Evolutionary conservation across 2,888 invertebrate species (phyloP).

Genomic region (Oscheius sp.): DNA sequence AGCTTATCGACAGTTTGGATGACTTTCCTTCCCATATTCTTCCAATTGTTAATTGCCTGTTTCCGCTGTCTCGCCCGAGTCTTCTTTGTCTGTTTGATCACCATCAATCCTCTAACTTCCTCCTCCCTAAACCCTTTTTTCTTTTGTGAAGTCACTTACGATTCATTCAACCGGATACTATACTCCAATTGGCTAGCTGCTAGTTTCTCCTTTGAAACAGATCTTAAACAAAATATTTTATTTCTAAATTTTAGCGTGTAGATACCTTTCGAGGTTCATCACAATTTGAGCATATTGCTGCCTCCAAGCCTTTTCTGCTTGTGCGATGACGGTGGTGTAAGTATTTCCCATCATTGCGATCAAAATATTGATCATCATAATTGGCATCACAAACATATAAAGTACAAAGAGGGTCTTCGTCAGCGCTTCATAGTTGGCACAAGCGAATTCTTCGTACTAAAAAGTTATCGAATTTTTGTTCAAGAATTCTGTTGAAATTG

Average conservation of each 20-base stretch:
- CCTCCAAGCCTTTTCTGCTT: slow-evolving; percentile 98
- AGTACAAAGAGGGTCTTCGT: slow-evolving; percentile 94
- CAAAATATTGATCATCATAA: slow-evolving; percentile 87
- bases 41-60: slow-evolving; percentile 95
- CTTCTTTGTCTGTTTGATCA: slow-evolving; percentile 95
- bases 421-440: slow-evolving; percentile 88
- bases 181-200: slow-evolving; percentile 92
- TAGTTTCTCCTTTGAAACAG: slow-evolving; percentile 87
- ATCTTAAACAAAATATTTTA: no score
- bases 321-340: slow-evolving; percentile 94
- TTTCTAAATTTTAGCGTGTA: no score
- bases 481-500: no score
- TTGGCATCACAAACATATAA: slow-evolving; percentile 97
- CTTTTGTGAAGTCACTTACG: background rate
- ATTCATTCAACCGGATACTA: slow-evolving; percentile 77
- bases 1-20: slow-evolving; percentile 66
- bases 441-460: slow-evolving; percentile 89
- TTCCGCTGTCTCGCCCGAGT: slow-evolving; percentile 94
- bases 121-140: slow-evolving; percentile 6
- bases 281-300: slow-evolving; percentile 99
- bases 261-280: slow-evolving; percentile 90
- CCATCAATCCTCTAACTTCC: slow-evolving; percentile 82
- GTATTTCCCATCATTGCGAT: slow-evolving; percentile 99
- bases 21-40: slow-evolving; percentile 76
- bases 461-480: no score